Base-by-base conservation (phyloP, 2,888 invertebrate species). In the Ernsta delagoae region DNA sequence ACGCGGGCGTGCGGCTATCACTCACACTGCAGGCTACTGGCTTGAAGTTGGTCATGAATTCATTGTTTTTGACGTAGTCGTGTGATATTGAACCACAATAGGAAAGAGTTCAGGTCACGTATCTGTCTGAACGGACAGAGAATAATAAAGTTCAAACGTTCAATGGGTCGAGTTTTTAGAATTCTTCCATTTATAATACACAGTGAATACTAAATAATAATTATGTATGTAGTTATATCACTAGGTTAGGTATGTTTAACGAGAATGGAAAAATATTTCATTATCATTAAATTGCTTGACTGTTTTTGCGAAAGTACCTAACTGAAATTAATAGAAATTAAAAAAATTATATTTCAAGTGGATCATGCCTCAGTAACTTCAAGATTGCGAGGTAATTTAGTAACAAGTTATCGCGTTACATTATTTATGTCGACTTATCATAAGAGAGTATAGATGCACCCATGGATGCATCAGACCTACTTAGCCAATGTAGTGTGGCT, bases 101-200 rank as follows among this genome's bases (percentile, higher is more conserved):
- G 85, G 82, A 88, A 91, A 89, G 88, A 87, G 89, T 89, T 88
- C 87, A 87, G 85, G 86, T 90, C 92, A 92, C 92, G 92, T 92
- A 77, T 83, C 85, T 81, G 79, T 81, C 74, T 78, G 83, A 79
- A 89, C 88, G 86, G 71, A 69, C 73, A 72, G 75, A 75, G 92
- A 92, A 92, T 92, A 90, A 82, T 88, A 89, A 90, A 80, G 78
- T 81, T 79, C 78, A 77, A 83, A 82, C 82, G 85, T 87, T 86
- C 82, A 85, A 87, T 85, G 85, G 83, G 78, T 81, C 78, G 83
- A 85, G 87, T 88, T 87, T 87, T 88, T 84, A 80, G 88, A 89
- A 89, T 88, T 86, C 86, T 80, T 83, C 75, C 78, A 77, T 79
- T 78, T 73, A 77, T 74, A 77, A 77, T 78, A 78, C 73, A 77